phyloP scores from a whole-genome alignment of 2,113 vertebrate genomes.

The Passerina amoena region DNA sequence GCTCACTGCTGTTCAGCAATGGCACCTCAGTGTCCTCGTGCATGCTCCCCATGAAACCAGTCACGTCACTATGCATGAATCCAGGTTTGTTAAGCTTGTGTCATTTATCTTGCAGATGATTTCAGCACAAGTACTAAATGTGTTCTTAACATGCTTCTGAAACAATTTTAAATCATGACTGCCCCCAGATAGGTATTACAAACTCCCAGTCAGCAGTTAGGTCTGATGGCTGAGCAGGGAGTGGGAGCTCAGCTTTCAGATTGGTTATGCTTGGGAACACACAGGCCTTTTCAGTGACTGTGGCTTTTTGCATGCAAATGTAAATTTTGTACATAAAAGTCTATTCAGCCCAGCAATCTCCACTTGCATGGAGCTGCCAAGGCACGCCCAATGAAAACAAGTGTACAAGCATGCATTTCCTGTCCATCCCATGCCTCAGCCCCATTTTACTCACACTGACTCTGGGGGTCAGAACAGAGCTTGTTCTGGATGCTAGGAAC shows the following conservation, averaged over 20 bases:
- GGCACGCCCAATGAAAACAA: slow-evolving; percentile 51
- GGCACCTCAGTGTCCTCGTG: background rate
- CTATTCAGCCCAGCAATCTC: slow-evolving; percentile 48
- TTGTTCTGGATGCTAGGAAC: slow-evolving; percentile 42
- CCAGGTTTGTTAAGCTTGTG: background rate
- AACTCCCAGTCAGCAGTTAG: background rate
- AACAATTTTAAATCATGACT: background rate
- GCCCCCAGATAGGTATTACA: background rate
- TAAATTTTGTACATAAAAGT: slow-evolving; percentile 61
- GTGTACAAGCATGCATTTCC: slow-evolving; percentile 61
- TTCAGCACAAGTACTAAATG: background rate
- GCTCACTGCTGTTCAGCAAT: background rate
- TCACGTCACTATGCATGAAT: rapidly evolving
- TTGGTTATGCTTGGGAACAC: slow-evolving; percentile 30
- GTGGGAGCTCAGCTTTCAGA: background rate
- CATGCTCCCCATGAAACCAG: background rate
- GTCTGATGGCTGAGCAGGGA: background rate
- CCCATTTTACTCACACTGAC: slow-evolving; percentile 42
- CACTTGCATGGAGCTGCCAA: slow-evolving; percentile 42
- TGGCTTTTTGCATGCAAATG: slow-evolving; percentile 65
- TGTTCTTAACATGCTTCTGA: background rate
- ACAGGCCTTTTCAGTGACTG: slow-evolving; percentile 46
- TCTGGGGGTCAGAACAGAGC: slow-evolving; percentile 50
- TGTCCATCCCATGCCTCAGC: slow-evolving; percentile 50
- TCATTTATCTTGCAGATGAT: background rate